These are phyloP conservation scores for Criorhina ranunculi DNA, from an alignment of 2,888 invertebrate genomes.

Conservation along the genomic window DNA sequence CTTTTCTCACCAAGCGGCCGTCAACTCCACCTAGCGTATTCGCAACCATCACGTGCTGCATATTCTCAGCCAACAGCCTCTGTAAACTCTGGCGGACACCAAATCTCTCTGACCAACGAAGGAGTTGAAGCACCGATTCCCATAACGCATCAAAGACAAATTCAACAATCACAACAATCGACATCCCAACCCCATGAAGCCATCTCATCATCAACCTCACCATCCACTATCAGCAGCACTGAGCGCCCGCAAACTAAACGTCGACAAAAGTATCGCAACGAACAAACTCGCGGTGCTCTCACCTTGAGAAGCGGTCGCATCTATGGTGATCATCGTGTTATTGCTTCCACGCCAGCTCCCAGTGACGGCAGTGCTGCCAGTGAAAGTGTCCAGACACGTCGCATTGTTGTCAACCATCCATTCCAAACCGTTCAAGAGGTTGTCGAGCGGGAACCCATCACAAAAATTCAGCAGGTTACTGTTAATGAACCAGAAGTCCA, in stretches of 20 bases:
- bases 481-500: conserved; percentile 85
- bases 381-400: conserved; percentile 86
- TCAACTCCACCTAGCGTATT: conserved; percentile 46
- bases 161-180: conserved; percentile 46
- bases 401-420: conserved; percentile 87
- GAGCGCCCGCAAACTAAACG: conserved; percentile 7
- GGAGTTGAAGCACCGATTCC: conserved; percentile 29
- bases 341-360: conserved; percentile 86
- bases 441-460: conserved; percentile 87
- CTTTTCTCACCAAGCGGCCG: conserved; percentile 62
- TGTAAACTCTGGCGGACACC: neutral
- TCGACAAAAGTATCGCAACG: conserved; percentile 65
- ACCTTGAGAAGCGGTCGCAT: conserved; percentile 73
- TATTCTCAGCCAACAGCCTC: conserved; percentile 12
- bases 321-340: conserved; percentile 83
- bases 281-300: conserved; percentile 55
- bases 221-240: conserved; percentile 7
- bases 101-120: conserved; percentile 19
- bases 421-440: conserved; percentile 87
- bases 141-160: conserved; percentile 39
- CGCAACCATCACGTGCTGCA: conserved; percentile 25
- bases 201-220: conserved; percentile 58
- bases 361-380: conserved; percentile 85
- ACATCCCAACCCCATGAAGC: conserved; percentile 24
- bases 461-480: conserved; percentile 86